Conservation (phyloP, 2,888 invertebrate species). For the Eristalinus sepulchralis region DNA sequence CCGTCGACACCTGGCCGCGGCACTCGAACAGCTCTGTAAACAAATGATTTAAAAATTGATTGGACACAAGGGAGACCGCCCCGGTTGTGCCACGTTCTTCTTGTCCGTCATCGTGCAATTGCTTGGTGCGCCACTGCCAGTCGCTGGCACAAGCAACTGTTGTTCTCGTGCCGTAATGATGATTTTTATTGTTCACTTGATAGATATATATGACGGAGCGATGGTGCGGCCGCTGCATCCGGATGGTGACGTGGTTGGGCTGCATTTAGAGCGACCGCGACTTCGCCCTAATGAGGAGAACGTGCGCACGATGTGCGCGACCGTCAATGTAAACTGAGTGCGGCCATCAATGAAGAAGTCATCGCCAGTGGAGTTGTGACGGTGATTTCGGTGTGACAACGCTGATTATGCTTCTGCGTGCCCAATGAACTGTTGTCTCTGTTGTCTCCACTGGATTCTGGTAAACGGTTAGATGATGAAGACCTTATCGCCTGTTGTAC, state of each 20-base stretch:
- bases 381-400: slow-evolving; percentile 20
- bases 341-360: slow-evolving; percentile 24
- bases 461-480: slow-evolving; percentile 31
- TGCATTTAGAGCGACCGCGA: neutral
- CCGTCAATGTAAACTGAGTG: neutral
- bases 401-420: slow-evolving; percentile 29
- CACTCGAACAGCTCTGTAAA: slow-evolving; percentile 63
- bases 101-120: slow-evolving; percentile 31
- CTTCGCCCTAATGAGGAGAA: neutral
- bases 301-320: neutral
- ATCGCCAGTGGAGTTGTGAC: neutral
- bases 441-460: slow-evolving; percentile 7
- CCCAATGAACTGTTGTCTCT: slow-evolving; percentile 26
- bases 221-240: slow-evolving; percentile 57
- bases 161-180: slow-evolving; percentile 50
- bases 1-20: slow-evolving; percentile 51
- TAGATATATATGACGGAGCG: slow-evolving; percentile 39
- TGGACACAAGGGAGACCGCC: slow-evolving; percentile 49
- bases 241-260: slow-evolving; percentile 37
- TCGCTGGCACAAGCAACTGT: slow-evolving; percentile 15
- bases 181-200: slow-evolving; percentile 67
- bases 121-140: slow-evolving; percentile 18
- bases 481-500: slow-evolving; percentile 10
- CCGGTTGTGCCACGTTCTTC: slow-evolving; percentile 5
- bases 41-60: slow-evolving; percentile 67